Conservation (phyloP, 64 coral and sea anemone genomes). For the Montipora cactus region DNA sequence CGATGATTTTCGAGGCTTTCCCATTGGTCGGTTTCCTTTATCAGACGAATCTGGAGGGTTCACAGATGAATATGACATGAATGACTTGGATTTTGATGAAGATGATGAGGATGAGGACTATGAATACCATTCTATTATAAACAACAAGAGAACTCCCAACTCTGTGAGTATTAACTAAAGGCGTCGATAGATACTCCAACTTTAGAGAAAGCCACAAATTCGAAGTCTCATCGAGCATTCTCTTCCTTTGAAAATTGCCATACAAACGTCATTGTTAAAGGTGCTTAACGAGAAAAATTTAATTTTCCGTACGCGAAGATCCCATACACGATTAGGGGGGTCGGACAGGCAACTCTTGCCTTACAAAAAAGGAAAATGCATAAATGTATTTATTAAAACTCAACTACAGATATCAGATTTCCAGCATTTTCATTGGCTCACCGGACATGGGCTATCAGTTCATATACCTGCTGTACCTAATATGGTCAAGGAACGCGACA, state of each 20-base stretch:
- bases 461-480: too few relatives aligned
- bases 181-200: background rate
- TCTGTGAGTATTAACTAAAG: conserved; percentile 23
- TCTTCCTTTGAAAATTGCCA: background rate
- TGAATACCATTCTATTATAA: background rate
- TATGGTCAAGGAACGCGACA: too few relatives aligned
- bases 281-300: too few relatives aligned
- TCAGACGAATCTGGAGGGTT: background rate
- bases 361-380: too few relatives aligned
- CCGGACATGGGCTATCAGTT: too few relatives aligned
- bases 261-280: background rate
- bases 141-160: conserved; percentile 28
- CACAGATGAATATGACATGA: background rate
- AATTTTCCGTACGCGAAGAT: too few relatives aligned
- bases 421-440: too few relatives aligned
- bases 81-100: background rate
- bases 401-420: too few relatives aligned
- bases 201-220: background rate
- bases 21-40: background rate
- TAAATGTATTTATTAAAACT: too few relatives aligned
- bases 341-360: too few relatives aligned
- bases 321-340: too few relatives aligned
- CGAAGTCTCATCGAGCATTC: background rate
- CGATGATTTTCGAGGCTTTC: conserved; percentile 7
- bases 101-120: background rate